Conservation (phyloP, 2,888 invertebrate species). For the Drosophila mulleri region DNA sequence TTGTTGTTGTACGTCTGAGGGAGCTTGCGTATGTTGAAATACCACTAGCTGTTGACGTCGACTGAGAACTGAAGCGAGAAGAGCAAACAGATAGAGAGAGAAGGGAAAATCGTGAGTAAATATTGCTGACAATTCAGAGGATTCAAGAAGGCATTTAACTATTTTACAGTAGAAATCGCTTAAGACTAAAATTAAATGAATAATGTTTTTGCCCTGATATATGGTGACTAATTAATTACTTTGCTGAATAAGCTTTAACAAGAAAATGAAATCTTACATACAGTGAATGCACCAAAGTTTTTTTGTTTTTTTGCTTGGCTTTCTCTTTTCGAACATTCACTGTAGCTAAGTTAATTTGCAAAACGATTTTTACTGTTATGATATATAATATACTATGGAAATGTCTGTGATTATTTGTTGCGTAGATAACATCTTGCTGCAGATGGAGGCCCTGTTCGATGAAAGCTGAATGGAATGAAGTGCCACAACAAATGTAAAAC, state of each 20-base stretch:
- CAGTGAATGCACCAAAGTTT: neutral
- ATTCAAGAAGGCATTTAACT: constrained; percentile 1
- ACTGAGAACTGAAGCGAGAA: constrained; percentile 80
- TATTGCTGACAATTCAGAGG: neutral
- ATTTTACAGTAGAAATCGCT: constrained; percentile 27
- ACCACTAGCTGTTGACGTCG: constrained; percentile 84
- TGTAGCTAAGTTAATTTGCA: neutral
- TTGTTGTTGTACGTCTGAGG: constrained; percentile 83
- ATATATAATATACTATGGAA: constrained; percentile 7
- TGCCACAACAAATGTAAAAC: constrained; percentile 24
- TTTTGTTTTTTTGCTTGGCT: no score
- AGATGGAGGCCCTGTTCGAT: constrained; percentile 3
- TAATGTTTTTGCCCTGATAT: neutral
- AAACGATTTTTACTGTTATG: constrained; percentile 29
- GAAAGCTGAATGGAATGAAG: constrained; percentile 26
- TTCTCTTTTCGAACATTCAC: neutral
- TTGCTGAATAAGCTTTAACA: neutral
- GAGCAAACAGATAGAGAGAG: neutral
- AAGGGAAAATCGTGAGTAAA: constrained; percentile 1
- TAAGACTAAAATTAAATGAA: constrained; percentile 11
- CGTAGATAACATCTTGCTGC: constrained; percentile 19
- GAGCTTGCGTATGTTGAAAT: constrained; percentile 85
- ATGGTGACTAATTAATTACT: neutral
- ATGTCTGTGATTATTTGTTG: constrained; percentile 31
- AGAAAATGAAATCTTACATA: neutral